phyloP scores from a whole-genome alignment of 35 echinoderm and acorn worm species.

The Stichopus chloronotus region DNA sequence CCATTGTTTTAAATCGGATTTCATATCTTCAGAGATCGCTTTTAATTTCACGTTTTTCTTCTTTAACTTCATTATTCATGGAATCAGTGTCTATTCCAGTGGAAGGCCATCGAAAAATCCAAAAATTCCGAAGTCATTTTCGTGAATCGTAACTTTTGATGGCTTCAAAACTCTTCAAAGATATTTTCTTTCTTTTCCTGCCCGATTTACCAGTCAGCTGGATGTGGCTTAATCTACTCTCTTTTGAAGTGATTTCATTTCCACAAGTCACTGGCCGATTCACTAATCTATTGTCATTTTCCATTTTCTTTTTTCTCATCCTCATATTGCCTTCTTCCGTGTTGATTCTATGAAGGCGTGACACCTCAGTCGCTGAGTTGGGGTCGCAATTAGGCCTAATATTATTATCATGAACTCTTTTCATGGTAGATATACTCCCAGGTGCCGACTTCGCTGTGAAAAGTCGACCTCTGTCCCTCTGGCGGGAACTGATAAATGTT shows the following conservation, averaged over 20 bases:
- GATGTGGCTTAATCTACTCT: slow-evolving; percentile 1
- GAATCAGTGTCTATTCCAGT: too few relatives aligned
- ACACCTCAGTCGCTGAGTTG: neutral
- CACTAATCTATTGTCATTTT: neutral
- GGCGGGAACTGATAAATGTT: neutral
- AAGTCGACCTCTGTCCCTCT: neutral
- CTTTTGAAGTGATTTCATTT: neutral
- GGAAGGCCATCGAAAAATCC: too few relatives aligned
- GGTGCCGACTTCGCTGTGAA: slow-evolving; percentile 1
- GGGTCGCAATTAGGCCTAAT: neutral
- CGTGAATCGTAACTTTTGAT: too few relatives aligned
- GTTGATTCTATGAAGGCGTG: neutral
- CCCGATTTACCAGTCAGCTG: slow-evolving; percentile 25
- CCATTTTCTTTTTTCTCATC: neutral
- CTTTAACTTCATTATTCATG: too few relatives aligned
- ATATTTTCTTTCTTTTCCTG: neutral
- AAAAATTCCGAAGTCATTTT: too few relatives aligned
- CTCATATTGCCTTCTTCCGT: neutral
- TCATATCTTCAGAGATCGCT: too few relatives aligned
- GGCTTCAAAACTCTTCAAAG: neutral
- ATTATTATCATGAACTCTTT: neutral
- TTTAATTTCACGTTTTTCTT: too few relatives aligned
- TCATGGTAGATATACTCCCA: neutral
- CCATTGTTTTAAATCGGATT: too few relatives aligned
- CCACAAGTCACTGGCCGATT: slow-evolving; percentile 3